Base-by-base conservation (phyloP, 1,140 invertebrate genomes). In the Dolichoris vasculosae region DNA sequence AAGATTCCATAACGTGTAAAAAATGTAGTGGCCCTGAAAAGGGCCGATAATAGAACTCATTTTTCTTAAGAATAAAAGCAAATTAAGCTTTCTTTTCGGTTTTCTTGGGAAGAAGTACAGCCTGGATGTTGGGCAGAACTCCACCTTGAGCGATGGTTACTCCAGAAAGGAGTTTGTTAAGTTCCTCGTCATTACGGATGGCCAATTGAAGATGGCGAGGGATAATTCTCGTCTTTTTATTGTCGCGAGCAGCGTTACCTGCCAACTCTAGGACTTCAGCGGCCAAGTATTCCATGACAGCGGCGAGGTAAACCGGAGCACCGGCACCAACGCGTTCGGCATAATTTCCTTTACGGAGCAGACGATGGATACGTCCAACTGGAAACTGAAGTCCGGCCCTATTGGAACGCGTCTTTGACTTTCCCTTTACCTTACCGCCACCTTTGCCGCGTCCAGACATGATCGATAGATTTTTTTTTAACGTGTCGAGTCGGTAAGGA, bases 261-360 rank as follows among this genome's bases (percentile, higher is more conserved):
- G 76, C 76, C 76, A 78, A 78, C 89, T 97, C 96, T 79, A 97
- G 91, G 30, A 97, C 95, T 93, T 97, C 96, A 92, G 97, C 96
- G 86, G 95, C 91, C 51, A 95, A 88, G 85, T 95, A 95, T 88
- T 95, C 94, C 93, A 95, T 93, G 4, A 95, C 94, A 0, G 96
- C 96, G 32, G 96, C 95, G 71, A 96, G 88, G 88, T 96, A 97
- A 0, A 97, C 96, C 3, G 96, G 95, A 26, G 95, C 96, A 97
- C 94, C 17, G 95, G 46, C 40, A 30, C 46, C 46, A 1, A 30
- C 96, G 96, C 88, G 96, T 88, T 77, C 76, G 6, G 76, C 95
- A 90, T 96, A 96, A 87, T 96, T 95, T n/a, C 95, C 95, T 89
- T 96, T 96, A 2, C 95, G 92, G 17, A 80, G 38, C 0, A 80